Evolutionary conservation across 2,888 invertebrate species (phyloP).

Genomic region (Lasioglossum lativentre): DNA sequence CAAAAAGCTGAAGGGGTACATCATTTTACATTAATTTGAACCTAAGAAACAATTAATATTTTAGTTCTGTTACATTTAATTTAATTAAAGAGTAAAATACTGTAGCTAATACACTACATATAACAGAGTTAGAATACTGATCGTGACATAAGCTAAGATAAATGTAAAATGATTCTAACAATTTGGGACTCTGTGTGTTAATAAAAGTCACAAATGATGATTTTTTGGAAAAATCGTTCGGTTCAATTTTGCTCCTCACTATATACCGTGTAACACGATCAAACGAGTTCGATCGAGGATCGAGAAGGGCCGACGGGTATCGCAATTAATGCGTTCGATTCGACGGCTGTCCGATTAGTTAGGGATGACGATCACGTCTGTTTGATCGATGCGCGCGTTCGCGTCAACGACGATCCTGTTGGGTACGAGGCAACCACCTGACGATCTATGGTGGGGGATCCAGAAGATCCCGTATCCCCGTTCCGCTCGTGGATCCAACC

Average conservation of each 20-base stretch:
- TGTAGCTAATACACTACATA: too few relatives aligned
- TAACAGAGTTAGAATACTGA: too few relatives aligned
- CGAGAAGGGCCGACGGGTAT: conserved; percentile 39
- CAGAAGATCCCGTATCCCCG: conserved; percentile 66
- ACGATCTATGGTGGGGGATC: conserved; percentile 64
- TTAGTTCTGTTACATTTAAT: neutral
- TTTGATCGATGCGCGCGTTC: conserved; percentile 74
- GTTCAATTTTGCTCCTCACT: neutral
- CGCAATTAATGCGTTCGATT: conserved; percentile 80
- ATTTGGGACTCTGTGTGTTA: too few relatives aligned
- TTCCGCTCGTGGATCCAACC: conserved; percentile 51
- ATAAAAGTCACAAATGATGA: too few relatives aligned
- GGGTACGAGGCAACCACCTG: conserved; percentile 67
- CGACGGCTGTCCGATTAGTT: conserved; percentile 62
- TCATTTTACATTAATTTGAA: neutral
- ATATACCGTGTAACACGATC: conserved; percentile 39
- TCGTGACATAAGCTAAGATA: too few relatives aligned
- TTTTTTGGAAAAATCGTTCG: neutral
- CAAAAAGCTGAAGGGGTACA: neutral
- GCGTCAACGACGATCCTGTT: conserved; percentile 69
- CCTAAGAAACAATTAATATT: neutral
- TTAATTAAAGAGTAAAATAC: too few relatives aligned
- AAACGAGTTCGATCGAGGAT: conserved; percentile 50
- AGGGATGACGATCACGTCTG: conserved; percentile 78
- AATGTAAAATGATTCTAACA: too few relatives aligned